Evolutionary conservation across 2,797 vertebrate genomes (phyloP).

Genomic region (Clarias fuscus): DNA sequence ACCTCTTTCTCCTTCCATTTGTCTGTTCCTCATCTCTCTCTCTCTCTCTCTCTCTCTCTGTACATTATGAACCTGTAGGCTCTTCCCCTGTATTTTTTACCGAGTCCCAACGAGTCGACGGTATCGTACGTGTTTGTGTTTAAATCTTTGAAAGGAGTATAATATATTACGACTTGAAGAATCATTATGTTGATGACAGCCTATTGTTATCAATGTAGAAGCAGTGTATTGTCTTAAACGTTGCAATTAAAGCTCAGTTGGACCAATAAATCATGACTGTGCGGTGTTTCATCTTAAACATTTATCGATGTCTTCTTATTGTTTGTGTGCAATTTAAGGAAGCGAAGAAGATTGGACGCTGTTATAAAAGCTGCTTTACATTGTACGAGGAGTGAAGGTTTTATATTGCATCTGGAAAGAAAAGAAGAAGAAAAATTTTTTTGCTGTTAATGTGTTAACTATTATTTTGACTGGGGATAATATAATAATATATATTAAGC

Average conservation of each 20-base stretch:
- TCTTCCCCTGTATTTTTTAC: constrained; percentile 53
- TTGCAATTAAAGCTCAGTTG: constrained; percentile 79
- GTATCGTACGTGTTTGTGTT: constrained; percentile 60
- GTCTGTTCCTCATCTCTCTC: neutral
- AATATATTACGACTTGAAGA: constrained; percentile 60
- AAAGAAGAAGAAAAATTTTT: neutral
- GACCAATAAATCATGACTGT: constrained; percentile 64
- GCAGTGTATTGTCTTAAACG: constrained; percentile 76
- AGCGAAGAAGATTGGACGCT: neutral
- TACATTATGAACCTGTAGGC: constrained; percentile 44
- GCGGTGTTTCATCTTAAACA: neutral
- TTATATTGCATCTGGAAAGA: neutral
- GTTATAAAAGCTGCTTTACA: neutral
- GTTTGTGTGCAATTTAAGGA: neutral
- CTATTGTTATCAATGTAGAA: constrained; percentile 73
- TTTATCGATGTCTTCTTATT: neutral
- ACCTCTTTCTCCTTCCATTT: neutral
- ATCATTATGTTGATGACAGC: constrained; percentile 61
- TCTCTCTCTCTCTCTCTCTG: constrained; percentile 25
- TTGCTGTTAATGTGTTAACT: neutral
- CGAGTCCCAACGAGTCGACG: constrained; percentile 45
- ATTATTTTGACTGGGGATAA: neutral
- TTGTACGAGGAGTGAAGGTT: neutral
- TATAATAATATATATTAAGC: neutral
- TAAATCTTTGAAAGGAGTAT: constrained; percentile 61